Evolutionary conservation across 2,888 invertebrate species (phyloP), one percentile per base, ranked within the genome.

Genomic region (Melanostoma scalare): DNA sequence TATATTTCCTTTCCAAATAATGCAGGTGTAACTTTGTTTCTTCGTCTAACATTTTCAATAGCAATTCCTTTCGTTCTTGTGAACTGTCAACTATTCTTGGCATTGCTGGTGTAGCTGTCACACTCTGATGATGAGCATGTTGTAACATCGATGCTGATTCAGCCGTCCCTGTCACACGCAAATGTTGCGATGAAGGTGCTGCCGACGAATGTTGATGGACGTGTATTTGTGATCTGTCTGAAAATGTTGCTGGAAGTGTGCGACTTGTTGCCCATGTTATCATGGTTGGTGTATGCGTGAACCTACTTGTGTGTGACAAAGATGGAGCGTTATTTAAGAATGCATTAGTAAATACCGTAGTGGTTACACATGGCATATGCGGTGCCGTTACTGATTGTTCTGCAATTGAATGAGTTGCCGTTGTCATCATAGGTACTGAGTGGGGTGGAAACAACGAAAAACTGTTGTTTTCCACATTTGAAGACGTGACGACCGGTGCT

Each of bases 31-130:
- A 38, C 53, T 65, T 65, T 63, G 31, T 81, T 40, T 81, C 72
- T 42, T 81, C 76, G 30, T 72, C 76, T n/a, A 77, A 30, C 50
- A 81, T 61, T 38, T 81, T 63, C 48, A 74, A 46, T 67, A 65
- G 55, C n/a, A 74, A 50, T 48, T 65, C 33, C 3, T 38, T 55
- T 55, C 52, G 38, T 8, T n/a, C 10, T 46, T 8, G 58, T 6
- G 52, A 56, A 40, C 65, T 20, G 31, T 74, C 44, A 56, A 67
- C 20, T 35, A 4, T 3, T 6, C 30, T 56, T 40, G 56, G 36
- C 30, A 40, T 10, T 20, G 44, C 58, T 44, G 42, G 4, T 6
- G 20, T 20, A 35, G 53, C 33, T 67, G 53, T 44, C 53, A 55
- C 44, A 30, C 31, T 9, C 55, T 36, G 36, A 36, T 0, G 20